phyloP scores from a whole-genome alignment of 2,797 vertebrate genomes.

The Anisognathus igniventris region DNA sequence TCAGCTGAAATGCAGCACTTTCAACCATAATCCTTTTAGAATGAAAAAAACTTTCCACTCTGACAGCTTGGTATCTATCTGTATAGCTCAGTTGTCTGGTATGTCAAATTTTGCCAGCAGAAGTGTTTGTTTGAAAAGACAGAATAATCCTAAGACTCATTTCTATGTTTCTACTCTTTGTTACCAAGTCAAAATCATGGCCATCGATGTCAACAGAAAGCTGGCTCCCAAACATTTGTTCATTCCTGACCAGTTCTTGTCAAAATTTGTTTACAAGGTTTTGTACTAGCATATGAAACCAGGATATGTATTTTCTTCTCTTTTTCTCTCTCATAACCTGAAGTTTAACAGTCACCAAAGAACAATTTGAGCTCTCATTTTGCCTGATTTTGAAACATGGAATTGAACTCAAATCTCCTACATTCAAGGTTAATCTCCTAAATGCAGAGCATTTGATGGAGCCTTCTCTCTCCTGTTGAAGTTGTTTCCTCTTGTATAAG shows the following conservation, averaged over 20 bases:
- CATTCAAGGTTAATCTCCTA: background rate
- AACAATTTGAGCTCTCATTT: background rate
- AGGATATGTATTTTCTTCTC: background rate
- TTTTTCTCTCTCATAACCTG: background rate
- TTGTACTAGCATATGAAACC: background rate
- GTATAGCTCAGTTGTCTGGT: background rate
- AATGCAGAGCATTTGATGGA: background rate
- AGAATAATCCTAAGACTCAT: background rate
- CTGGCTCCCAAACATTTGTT: background rate
- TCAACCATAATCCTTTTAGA: background rate
- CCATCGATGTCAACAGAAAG: background rate
- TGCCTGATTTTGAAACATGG: background rate
- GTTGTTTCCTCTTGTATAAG: background rate
- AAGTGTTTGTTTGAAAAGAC: background rate
- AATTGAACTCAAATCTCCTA: background rate
- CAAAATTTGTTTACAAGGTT: background rate
- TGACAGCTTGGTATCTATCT: background rate
- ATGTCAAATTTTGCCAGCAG: background rate
- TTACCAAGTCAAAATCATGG: background rate
- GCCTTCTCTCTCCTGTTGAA: background rate
- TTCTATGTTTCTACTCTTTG: background rate
- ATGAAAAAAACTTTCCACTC: background rate
- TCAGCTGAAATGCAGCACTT: background rate
- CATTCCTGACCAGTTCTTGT: background rate
- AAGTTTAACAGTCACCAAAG: background rate